Evolutionary conservation across 2,797 vertebrate genomes (phyloP).

Genomic region (Acipenser oxyrinchus): DNA sequence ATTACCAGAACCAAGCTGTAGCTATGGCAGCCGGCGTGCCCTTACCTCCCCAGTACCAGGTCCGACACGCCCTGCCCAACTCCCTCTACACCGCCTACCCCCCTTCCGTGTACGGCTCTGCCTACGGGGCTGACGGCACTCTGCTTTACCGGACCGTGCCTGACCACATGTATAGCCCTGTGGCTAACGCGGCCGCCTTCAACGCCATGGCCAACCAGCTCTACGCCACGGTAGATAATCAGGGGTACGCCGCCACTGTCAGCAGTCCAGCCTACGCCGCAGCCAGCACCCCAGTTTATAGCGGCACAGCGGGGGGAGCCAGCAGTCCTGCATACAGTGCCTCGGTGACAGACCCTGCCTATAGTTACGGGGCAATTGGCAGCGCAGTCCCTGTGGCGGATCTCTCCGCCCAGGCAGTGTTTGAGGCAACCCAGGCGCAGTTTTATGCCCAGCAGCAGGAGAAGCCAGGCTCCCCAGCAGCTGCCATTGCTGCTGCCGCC

Average conservation of each 20-base stretch:
- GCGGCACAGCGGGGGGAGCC: slow-evolving; percentile 29
- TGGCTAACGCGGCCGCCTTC: slow-evolving; percentile 61
- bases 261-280: too few species aligned
- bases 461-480: slow-evolving; percentile 30
- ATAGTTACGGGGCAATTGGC: slow-evolving; percentile 44
- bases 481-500: slow-evolving; percentile 57
- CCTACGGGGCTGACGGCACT: slow-evolving; percentile 67
- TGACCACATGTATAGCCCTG: slow-evolving; percentile 50
- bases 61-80: slow-evolving; percentile 71
- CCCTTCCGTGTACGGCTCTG: slow-evolving; percentile 60
- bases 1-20: slow-evolving; percentile 34
- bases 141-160: slow-evolving; percentile 40
- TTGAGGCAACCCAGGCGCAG: slow-evolving; percentile 66
- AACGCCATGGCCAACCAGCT: slow-evolving; percentile 68
- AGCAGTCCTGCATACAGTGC: slow-evolving; percentile 53
- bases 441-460: slow-evolving; percentile 64
- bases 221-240: slow-evolving; percentile 55
- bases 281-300: too few species aligned
- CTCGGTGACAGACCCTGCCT: slow-evolving; percentile 52
- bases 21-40: slow-evolving; percentile 48
- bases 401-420: slow-evolving; percentile 50
- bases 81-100: slow-evolving; percentile 62
- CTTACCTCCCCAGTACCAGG: slow-evolving; percentile 62
- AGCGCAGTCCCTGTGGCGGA: slow-evolving; percentile 36
- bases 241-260: slow-evolving; percentile 42